Base-by-base conservation (phyloP, 2,113 vertebrate species). In the Cettia cetti region DNA sequence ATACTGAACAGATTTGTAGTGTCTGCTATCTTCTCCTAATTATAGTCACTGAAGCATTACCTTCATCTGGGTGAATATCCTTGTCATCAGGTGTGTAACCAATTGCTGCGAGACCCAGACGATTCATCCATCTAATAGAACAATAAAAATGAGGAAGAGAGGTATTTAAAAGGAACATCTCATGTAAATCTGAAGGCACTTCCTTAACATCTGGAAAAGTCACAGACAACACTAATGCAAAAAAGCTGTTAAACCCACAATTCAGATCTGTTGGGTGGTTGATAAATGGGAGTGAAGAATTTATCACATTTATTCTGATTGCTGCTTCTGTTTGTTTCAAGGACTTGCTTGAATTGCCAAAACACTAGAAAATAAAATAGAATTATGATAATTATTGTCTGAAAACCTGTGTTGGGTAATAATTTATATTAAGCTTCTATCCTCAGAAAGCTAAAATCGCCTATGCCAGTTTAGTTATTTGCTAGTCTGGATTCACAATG, bases 1-100 rank as follows among this genome's bases (percentile, higher is more conserved):
- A 77, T 56, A 77, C 50, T 39, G 60, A 77, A 33, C 54, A 57
- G 64, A 31, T 52, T 27, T 16, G 26, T 56, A 20, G 52, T 74
- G n/a, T 54, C 50, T 80, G 35, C 57, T 91, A 7, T 80, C 45
- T 39, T 79, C 54, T 70, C 16, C 60, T 77, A 17, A 57, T 93
- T 57, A 31, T 6, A 44, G 21, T 49, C 54, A 69, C 71, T 85
- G 87, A 84, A 86, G 42, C n/a, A 93, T 97, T 97, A 99, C 99
- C 99, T 99, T 99, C 98, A 95, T 99, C 99, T 26, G 98, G 98
- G 78, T 98, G 98, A 59, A 98, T 98, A 82, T 99, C 98, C 90
- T 99, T 99, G 93, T 99, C 99, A 89, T 99, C 99, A 33, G 99
- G 99, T 27, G 99, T 99, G 96, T 99, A 99, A 66, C 98, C 99